A percentile compares a stretch with the other conserved stretches of the same genome.
phyloP scores from a whole-genome alignment of 2,888 invertebrate species.

The Helleia helle region DNA sequence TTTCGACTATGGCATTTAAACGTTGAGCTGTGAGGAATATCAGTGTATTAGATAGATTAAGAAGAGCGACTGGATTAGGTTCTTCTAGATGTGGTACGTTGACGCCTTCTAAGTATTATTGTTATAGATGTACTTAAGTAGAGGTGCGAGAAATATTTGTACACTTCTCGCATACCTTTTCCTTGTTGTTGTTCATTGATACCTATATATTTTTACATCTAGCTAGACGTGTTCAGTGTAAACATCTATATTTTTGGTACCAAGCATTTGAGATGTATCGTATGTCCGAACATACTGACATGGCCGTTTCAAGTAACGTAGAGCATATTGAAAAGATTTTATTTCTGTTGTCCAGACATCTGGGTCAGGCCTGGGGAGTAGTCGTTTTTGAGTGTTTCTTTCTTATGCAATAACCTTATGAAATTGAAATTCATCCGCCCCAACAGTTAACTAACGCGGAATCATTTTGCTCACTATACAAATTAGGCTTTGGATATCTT shows the following conservation, averaged over 20 bases:
- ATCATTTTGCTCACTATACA: constrained; percentile 25
- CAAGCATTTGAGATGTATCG: constrained; percentile 38
- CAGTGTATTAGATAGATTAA: constrained; percentile 68
- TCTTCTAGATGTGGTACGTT: constrained; percentile 64
- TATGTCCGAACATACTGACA: constrained; percentile 19
- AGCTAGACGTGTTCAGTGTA: constrained; percentile 68
- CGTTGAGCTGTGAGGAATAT: constrained; percentile 64
- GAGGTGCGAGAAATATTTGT: constrained; percentile 68
- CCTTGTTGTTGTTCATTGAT: constrained; percentile 72
- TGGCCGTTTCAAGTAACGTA: constrained; percentile 10
- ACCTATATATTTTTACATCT: constrained; percentile 72
- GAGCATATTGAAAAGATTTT: not conserved
- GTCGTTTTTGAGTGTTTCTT: constrained; percentile 14
- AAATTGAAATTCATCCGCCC: constrained; percentile 24
- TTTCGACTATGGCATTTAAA: constrained; percentile 83
- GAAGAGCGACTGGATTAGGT: constrained; percentile 49
- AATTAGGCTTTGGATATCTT: constrained; percentile 18
- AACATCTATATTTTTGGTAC: constrained; percentile 71
- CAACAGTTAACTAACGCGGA: constrained; percentile 24
- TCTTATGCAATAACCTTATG: constrained; percentile 19
- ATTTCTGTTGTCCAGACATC: constrained; percentile 2
- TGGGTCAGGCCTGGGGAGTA: constrained; percentile 14
- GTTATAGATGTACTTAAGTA: constrained; percentile 69
- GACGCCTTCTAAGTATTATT: constrained; percentile 72
- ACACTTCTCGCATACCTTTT: constrained; percentile 67